Conservation (phyloP, 2,888 invertebrate genomes). For the Odontomyia ornata region DNA sequence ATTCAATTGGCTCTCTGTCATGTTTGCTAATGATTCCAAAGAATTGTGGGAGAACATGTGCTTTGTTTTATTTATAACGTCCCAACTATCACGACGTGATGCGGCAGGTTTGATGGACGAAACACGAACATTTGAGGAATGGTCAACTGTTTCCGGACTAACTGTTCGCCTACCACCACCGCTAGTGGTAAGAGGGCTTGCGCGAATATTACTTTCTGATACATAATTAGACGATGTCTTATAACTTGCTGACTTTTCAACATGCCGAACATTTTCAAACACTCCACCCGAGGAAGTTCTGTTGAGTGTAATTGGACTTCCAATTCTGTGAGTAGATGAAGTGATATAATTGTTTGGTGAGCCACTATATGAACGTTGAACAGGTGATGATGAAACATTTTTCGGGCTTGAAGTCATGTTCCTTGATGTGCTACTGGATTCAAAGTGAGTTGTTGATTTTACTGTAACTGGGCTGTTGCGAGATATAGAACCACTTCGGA, state of each 20-base stretch:
- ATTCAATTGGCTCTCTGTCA: conserved; percentile 71
- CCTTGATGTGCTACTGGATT: conserved; percentile 56
- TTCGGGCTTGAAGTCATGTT: conserved; percentile 60
- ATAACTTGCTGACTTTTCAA: conserved; percentile 66
- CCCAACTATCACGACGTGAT: conserved; percentile 80
- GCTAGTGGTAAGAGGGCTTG: conserved; percentile 65
- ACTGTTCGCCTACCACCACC: conserved; percentile 65
- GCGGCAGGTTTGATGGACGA: conserved; percentile 69
- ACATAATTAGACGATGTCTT: conserved; percentile 67
- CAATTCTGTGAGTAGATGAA: conserved; percentile 64
- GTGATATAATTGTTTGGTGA: conserved; percentile 68
- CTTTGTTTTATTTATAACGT: conserved; percentile 81
- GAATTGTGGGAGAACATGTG: conserved; percentile 77
- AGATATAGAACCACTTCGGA: conserved; percentile 61
- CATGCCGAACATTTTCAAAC: conserved; percentile 60
- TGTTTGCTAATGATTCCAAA: conserved; percentile 74
- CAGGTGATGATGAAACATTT: conserved; percentile 61
- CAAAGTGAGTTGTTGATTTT: conserved; percentile 62
- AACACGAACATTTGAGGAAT: conserved; percentile 69
- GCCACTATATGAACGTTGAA: conserved; percentile 62
- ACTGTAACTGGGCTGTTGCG: conserved; percentile 62
- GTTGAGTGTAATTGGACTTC: conserved; percentile 58
- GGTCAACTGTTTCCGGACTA: conserved; percentile 68
- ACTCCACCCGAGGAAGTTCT: conserved; percentile 54
- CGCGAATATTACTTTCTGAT: conserved; percentile 60